phyloP scores from a whole-genome alignment of 1,140 invertebrate species.

The Oedothorax gibbosus region DNA sequence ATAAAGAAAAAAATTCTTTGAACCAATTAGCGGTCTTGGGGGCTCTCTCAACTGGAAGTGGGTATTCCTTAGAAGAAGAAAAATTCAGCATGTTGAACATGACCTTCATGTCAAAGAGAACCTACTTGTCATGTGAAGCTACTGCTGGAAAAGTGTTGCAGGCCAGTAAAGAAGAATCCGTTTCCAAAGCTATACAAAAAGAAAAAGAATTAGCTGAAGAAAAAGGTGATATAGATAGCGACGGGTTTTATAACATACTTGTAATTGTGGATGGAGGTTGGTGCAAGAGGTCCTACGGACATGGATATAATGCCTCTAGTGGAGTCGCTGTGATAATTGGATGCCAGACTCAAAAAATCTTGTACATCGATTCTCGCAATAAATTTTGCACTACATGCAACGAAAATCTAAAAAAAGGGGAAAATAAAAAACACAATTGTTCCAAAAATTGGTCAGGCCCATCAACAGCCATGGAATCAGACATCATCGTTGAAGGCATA shows the following conservation, averaged over 20 bases:
- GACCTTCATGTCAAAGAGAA: neutral
- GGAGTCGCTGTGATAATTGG: neutral
- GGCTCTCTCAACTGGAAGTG: constrained; percentile 3
- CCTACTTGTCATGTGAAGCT: neutral
- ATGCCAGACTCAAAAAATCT: neutral
- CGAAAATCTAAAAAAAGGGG: neutral
- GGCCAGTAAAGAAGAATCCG: neutral
- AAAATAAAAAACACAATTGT: neutral
- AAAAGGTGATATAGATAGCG: neutral
- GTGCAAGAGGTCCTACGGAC: neutral
- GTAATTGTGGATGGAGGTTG: neutral
- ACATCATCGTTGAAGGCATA: neutral
- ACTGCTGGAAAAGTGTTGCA: neutral
- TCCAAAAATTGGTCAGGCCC: neutral
- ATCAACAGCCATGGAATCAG: constrained; percentile 3
- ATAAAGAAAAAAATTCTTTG: neutral
- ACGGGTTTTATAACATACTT: neutral
- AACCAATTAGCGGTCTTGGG: neutral
- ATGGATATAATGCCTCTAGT: constrained; percentile 5
- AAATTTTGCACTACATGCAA: neutral
- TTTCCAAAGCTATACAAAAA: neutral
- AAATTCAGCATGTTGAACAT: constrained; percentile 1
- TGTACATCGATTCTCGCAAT: neutral
- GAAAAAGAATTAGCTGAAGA: neutral
- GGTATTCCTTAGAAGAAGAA: constrained; percentile 10